Percentiles rank a stretch among this genome's conserved stretches.
Conservation (phyloP, 2,113 vertebrate species). For the Varanus komodoensis region DNA sequence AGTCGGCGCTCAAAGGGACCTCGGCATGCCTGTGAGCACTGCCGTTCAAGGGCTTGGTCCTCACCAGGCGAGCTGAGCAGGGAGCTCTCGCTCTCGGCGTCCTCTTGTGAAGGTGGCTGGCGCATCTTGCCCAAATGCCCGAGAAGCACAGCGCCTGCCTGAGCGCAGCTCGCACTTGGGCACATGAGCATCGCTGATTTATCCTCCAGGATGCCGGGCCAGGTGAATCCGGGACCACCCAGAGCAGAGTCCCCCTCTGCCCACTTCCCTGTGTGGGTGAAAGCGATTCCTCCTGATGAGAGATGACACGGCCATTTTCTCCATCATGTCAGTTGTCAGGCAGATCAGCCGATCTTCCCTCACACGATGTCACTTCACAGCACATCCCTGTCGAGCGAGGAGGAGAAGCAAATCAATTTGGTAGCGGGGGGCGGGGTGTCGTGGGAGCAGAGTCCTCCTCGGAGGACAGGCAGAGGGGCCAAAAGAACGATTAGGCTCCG, state of each 20-base stretch:
- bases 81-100: not conserved
- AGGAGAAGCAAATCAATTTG: slow-evolving; percentile 37
- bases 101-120: not conserved
- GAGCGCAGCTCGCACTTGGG: not conserved
- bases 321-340: slow-evolving; percentile 74
- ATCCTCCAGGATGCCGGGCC: slow-evolving; percentile 28
- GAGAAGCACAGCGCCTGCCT: not conserved
- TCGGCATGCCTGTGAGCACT: not conserved
- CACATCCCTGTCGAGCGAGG: slow-evolving; percentile 7
- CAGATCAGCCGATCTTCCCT: slow-evolving; percentile 26
- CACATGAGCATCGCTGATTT: not conserved
- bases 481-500: accelerated
- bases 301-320: slow-evolving; percentile 60
- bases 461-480: not conserved
- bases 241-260: not conserved
- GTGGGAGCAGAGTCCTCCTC: slow-evolving; percentile 1
- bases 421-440: not conserved
- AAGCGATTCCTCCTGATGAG: slow-evolving; percentile 38
- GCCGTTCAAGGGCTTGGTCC: not conserved
- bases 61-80: not conserved
- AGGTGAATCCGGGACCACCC: slow-evolving; percentile 43
- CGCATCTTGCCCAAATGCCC: too few relatives aligned
- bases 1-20: not conserved
- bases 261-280: not conserved
- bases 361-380: not conserved